Base-by-base conservation (phyloP, 2,888 invertebrate species). In the Amphipoea lucens region DNA sequence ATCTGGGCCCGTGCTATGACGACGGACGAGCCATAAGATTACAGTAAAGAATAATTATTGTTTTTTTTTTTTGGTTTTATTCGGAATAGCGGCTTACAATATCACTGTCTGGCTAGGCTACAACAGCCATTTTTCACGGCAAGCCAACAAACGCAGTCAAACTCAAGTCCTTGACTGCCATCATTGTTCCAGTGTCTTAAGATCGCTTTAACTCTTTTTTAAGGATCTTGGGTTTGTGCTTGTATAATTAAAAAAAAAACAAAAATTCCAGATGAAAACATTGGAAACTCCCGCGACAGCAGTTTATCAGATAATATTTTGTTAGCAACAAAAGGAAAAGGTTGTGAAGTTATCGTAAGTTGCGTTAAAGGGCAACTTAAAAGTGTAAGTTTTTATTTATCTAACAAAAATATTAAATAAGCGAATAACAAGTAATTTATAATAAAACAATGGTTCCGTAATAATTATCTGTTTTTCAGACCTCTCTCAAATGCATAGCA, bases 271-370 rank as follows among this genome's bases (percentile, higher is more conserved):
- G 95, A 89, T 66, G 89, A 92, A 2, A 82, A 94, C 29, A 92
- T 95, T 40, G 93, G 93, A 9, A 92, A 91, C 79, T 95, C 94
- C 4, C 90, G 94, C 0, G 92, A 95, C 67, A 7, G 78, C 2
- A 89, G 86, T 36, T 95, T 91, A 48, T 60, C 36, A 48, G 84
- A 90, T 48, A 79, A 84, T 72, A 70, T 90, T 57, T 36, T 86
- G 48, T 45, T 0, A 9, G 79, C 73, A 1, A 87, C 89, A 4
- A 79, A 85, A 11, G 81, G 85, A 23, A 36, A 79, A 1, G 94
- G 94, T 4, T 94, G 94, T 65, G 80, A 93, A 9, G 68, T 94
- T 23, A 81, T 94, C 2, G 87, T 95, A 11, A 90, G 91, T 65
- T 92, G 92, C 65, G 88, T 91, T 0, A 92, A 88, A 83, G 93